Evolutionary conservation across 2,888 invertebrate genomes (phyloP), one percentile per base, ranked within the genome.

Genomic region (Ormyrus nitidulus): DNA sequence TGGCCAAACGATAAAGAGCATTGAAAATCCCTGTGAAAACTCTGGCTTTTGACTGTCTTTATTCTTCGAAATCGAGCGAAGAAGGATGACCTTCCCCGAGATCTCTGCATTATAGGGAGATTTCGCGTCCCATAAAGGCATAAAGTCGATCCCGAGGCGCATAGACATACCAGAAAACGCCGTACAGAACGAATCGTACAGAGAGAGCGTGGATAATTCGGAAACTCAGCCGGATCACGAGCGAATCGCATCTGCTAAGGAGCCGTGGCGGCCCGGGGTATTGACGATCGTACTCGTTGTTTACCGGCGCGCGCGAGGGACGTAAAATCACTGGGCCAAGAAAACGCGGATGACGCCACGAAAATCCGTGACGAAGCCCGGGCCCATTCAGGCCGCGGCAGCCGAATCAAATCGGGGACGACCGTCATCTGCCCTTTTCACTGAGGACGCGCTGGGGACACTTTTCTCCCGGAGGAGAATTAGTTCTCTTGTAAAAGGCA

Each of bases 361-460:
- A 73, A 88, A 85, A 87, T 85, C 86, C 90, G 89, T 89, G 89
- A 89, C 90, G 87, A 65, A 72, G 87, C 87, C 86, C 87, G 80
- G 81, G 76, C 82, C 82, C 81, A 84, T 86, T 86, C 85, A 85
- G 80, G 65, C 71, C 76, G 66, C 81, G 79, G 71, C 79, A 83
- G 88, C 88, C 90, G 89, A 86, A 86, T 86, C 87, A 87, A 88
- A 89, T 89, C 86, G 86, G 61, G 9, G 19, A 53, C 77, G 76
- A 56, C 51, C 79, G 64, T 81, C 81, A 81, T 79, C 79, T 79
- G 81, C 72, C 66, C 72, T 72, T 76, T 66, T 59, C 74, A 66
- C 5, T 7, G 48, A n/a, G 13, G 10, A 48, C 53, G 19, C 8
- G 34, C 51, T n/a, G n/a, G 10, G 62, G 34, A 44, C 34, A 34